Evolutionary conservation across 2,888 invertebrate genomes (phyloP).

Genomic region (Venusia cambrica): DNA sequence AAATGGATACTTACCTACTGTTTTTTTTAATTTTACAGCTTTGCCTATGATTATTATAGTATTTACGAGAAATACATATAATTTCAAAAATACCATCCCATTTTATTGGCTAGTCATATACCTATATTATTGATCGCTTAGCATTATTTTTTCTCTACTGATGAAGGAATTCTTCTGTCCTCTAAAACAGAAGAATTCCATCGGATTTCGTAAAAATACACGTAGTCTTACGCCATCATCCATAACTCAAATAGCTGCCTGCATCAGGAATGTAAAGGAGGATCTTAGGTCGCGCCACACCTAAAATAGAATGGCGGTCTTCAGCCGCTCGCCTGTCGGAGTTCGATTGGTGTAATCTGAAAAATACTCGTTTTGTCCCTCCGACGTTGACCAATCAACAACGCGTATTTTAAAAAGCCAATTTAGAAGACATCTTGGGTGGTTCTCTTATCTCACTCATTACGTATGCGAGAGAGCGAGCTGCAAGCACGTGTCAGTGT

Average conservation of each 20-base stretch:
- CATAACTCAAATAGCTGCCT: constrained; percentile 77
- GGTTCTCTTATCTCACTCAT: constrained; percentile 57
- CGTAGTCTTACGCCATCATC: constrained; percentile 68
- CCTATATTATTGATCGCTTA: constrained; percentile 40
- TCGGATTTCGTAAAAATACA: constrained; percentile 64
- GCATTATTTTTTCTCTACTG: constrained; percentile 44
- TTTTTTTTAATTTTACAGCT: not conserved
- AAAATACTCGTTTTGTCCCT: constrained; percentile 53
- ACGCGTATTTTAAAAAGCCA: constrained; percentile 54
- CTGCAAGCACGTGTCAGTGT: constrained; percentile 45
- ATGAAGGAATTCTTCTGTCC: too few relatives aligned
- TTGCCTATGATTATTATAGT: not conserved
- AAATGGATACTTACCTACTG: not conserved
- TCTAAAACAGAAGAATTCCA: constrained; percentile 55
- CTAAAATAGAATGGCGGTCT: constrained; percentile 75
- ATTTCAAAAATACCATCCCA: constrained; percentile 19
- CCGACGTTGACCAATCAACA: constrained; percentile 66
- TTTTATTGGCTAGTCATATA: constrained; percentile 36
- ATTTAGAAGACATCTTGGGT: constrained; percentile 59
- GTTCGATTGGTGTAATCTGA: constrained; percentile 61
- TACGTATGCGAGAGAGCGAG: constrained; percentile 52
- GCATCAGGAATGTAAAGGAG: constrained; percentile 79
- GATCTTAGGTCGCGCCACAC: constrained; percentile 63
- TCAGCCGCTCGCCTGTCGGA: constrained; percentile 46
- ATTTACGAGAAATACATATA: not conserved